Conservation (phyloP, 2,797 vertebrate genomes). For the Gallinago solitaria region DNA sequence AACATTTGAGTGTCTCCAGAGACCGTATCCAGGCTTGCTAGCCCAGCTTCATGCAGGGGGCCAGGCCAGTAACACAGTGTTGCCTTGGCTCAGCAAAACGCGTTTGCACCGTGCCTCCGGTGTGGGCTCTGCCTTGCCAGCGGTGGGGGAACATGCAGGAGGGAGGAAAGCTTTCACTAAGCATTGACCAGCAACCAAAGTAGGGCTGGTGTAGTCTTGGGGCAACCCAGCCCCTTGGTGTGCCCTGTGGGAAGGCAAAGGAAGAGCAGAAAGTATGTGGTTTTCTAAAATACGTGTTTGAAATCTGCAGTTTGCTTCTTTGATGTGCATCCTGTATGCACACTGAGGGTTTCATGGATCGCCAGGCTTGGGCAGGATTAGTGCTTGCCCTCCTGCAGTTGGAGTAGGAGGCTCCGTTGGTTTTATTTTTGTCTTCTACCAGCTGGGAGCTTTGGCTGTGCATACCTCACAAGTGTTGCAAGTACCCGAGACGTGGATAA, state of each 20-base stretch:
- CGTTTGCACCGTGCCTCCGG: neutral
- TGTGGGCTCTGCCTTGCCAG: neutral
- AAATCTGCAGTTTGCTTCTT: neutral
- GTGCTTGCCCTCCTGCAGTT: neutral
- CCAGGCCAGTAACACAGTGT: neutral
- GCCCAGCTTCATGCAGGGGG: neutral
- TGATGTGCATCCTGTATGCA: neutral
- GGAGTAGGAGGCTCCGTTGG: neutral
- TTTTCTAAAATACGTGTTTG: neutral
- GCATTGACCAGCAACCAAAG: neutral
- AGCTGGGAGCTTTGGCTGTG: neutral
- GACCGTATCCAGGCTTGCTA: neutral
- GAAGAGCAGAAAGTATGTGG: neutral
- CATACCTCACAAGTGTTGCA: neutral
- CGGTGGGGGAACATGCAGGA: neutral
- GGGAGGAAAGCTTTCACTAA: neutral
- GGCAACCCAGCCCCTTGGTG: neutral
- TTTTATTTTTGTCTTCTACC: slow-evolving; percentile 7
- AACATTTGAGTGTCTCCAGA: neutral
- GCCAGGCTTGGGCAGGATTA: neutral
- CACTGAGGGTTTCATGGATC: neutral
- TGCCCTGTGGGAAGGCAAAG: neutral
- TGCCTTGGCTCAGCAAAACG: neutral
- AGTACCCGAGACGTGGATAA: neutral
- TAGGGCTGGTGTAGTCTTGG: neutral